These are phyloP conservation scores for Adrianichthys oophorus DNA, from an alignment of 2,797 vertebrate species.

Conservation along the genomic window DNA sequence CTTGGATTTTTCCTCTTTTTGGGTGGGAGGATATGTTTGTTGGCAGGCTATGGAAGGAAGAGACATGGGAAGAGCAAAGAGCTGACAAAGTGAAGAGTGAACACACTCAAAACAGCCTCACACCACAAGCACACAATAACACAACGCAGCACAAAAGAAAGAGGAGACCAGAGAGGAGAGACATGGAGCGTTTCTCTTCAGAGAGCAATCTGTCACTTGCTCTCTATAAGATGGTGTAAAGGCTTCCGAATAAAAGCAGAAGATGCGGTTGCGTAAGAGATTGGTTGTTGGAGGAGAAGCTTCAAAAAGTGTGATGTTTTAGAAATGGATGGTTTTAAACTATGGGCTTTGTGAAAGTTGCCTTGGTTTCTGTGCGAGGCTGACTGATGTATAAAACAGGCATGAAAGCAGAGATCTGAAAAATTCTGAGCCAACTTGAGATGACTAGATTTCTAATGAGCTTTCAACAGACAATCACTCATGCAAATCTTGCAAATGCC, in stretches of 20 bases:
- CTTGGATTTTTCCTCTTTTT: constrained; percentile 1
- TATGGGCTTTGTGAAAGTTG: constrained; percentile 35
- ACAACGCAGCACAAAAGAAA: constrained; percentile 61
- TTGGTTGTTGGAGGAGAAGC: constrained; percentile 33
- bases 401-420: constrained; percentile 6
- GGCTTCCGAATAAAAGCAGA: constrained; percentile 52
- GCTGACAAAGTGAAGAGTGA: constrained; percentile 64
- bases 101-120: constrained; percentile 38
- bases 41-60: constrained; percentile 46
- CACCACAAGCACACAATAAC: constrained; percentile 55
- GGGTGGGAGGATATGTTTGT: constrained; percentile 23
- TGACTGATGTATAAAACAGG: constrained; percentile 14
- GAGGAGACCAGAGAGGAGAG: constrained; percentile 56
- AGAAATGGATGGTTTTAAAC: constrained; percentile 38
- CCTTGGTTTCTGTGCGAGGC: constrained; percentile 19
- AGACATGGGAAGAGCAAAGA: constrained; percentile 54
- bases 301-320: constrained; percentile 18
- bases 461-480: constrained; percentile 36
- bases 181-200: constrained; percentile 57
- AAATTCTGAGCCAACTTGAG: constrained; percentile 28
- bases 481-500: constrained; percentile 22
- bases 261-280: constrained; percentile 51
- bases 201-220: constrained; percentile 71
- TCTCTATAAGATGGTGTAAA: constrained; percentile 50
- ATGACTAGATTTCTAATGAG: constrained; percentile 23